Evolutionary conservation across 2,888 invertebrate species (phyloP).

Genomic region (Junonia oenone): DNA sequence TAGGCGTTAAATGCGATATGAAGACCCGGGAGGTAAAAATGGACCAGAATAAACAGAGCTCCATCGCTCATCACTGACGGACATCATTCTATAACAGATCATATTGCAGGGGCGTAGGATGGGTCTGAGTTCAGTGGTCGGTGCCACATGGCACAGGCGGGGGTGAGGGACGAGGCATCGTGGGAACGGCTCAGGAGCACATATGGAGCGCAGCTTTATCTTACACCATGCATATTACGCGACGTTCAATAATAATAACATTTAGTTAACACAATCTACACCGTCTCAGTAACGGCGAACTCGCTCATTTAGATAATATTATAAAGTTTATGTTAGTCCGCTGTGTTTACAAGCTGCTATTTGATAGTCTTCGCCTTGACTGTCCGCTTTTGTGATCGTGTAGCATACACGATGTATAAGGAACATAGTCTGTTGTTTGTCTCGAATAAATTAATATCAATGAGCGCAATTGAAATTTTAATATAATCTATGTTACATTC

Average conservation of each 20-base stretch:
- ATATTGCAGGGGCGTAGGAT: conserved; percentile 34
- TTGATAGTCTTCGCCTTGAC: conserved; percentile 32
- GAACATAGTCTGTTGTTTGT: conserved; percentile 20
- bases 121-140: conserved; percentile 51
- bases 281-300: conserved; percentile 50
- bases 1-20: conserved; percentile 59
- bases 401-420: conserved; percentile 8
- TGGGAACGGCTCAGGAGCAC: conserved; percentile 67
- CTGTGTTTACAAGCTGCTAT: conserved; percentile 31
- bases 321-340: conserved; percentile 24
- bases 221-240: conserved; percentile 56
- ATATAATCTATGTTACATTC: conserved; percentile 16
- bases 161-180: conserved; percentile 45
- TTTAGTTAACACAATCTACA: conserved; percentile 61
- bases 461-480: conserved; percentile 20
- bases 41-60: conserved; percentile 45
- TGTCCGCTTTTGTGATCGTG: conserved; percentile 7
- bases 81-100: conserved; percentile 25
- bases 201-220: conserved; percentile 75
- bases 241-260: conserved; percentile 65
- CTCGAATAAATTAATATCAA: conserved; percentile 26
- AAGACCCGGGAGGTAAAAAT: conserved; percentile 66
- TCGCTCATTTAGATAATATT: conserved; percentile 54
- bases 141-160: conserved; percentile 58
- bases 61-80: conserved; percentile 24